Percentiles rank a stretch among this genome's conserved stretches.
Conservation (phyloP, 2,797 vertebrate genomes). For the Tympanoctomys barrerae region DNA sequence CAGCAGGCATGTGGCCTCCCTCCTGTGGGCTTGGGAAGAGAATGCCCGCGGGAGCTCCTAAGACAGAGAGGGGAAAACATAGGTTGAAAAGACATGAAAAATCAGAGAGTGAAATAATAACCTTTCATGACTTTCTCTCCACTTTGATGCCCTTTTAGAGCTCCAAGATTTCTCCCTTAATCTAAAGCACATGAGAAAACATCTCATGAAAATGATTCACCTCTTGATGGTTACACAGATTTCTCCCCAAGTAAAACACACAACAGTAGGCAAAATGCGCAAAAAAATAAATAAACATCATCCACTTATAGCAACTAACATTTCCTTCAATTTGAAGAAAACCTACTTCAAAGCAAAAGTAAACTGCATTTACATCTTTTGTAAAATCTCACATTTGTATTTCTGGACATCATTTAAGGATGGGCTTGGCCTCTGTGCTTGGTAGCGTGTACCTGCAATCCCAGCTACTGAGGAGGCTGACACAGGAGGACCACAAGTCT, state of each 20-base stretch:
- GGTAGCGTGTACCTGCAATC: background rate
- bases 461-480: background rate
- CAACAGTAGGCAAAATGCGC: background rate
- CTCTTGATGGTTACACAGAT: background rate
- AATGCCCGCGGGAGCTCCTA: accelerated
- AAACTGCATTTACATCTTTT: background rate
- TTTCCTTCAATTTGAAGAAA: background rate
- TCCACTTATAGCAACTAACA: background rate
- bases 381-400: background rate
- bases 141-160: background rate
- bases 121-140: background rate
- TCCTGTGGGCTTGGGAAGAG: accelerated
- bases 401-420: background rate
- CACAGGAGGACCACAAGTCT: background rate
- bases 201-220: background rate
- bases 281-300: background rate
- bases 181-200: constrained; percentile 2
- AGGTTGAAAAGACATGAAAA: background rate
- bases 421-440: background rate
- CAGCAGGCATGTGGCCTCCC: background rate
- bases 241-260: background rate
- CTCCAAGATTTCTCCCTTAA: background rate
- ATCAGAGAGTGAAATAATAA: background rate
- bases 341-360: background rate
- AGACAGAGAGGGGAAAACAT: too few species aligned